Conservation (phyloP, 2,888 invertebrate genomes). For the Gisinianus flammeolus region DNA sequence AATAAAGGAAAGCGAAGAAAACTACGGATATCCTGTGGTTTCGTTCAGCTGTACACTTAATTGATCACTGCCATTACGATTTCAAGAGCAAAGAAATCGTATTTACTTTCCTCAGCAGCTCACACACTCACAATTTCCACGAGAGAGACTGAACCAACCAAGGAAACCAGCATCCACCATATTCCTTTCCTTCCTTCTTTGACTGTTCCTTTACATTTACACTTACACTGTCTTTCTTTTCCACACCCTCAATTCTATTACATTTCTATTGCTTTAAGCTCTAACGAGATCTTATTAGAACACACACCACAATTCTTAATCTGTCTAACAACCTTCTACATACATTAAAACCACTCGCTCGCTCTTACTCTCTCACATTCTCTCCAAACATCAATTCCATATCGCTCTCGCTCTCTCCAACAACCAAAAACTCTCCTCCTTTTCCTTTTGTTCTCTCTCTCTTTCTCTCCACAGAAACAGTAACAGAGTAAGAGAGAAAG, state of each 20-base stretch:
- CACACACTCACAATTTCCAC: background rate
- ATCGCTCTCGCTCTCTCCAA: too few species aligned
- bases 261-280: background rate
- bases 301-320: background rate
- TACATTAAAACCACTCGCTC: too few species aligned
- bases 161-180: too few species aligned
- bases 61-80: slow-evolving; percentile 10
- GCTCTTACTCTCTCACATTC: too few species aligned
- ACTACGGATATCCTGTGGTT: slow-evolving; percentile 22
- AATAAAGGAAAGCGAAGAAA: background rate
- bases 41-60: slow-evolving; percentile 19
- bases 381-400: too few species aligned
- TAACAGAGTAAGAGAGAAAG: too few species aligned
- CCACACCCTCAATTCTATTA: slow-evolving; percentile 6
- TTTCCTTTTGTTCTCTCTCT: background rate
- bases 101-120: slow-evolving; percentile 10
- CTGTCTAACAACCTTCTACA: too few species aligned
- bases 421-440: too few species aligned
- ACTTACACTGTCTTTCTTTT: slow-evolving; percentile 3
- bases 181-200: too few species aligned
- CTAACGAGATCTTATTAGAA: background rate
- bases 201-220: too few species aligned
- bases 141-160: too few species aligned
- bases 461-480: too few species aligned
- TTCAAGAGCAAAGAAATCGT: slow-evolving; percentile 18